Percentiles rank a stretch among this genome's conserved stretches.
Evolutionary conservation across 2,797 vertebrate genomes (phyloP).

Genomic region (Antrozous pallidus): DNA sequence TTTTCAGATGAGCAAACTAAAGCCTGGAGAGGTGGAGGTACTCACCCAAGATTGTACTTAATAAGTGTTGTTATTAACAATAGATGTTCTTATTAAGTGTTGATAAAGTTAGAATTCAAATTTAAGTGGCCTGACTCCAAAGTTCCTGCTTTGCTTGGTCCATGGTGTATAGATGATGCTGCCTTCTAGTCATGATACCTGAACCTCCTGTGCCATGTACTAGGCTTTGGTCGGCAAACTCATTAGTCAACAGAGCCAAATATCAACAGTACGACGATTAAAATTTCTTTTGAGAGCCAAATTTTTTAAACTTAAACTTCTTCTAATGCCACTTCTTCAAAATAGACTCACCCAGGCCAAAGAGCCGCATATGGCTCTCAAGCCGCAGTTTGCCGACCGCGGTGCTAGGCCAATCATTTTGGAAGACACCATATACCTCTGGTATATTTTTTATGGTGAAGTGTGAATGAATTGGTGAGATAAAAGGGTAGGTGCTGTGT

Average conservation of each 20-base stretch:
- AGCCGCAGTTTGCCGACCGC: no score
- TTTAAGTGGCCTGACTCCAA: neutral
- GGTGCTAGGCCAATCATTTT: neutral
- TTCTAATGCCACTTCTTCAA: no score
- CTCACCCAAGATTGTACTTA: neutral
- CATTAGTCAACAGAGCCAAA: no score
- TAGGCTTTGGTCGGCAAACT: no score
- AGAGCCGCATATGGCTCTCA: no score
- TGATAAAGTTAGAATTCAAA: slow-evolving; percentile 17
- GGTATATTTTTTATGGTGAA: neutral
- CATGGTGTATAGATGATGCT: neutral
- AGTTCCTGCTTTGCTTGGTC: neutral
- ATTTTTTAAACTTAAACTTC: no score
- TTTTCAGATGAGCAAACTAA: neutral
- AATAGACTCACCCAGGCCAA: no score
- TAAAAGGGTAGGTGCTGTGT: neutral
- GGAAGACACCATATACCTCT: neutral
- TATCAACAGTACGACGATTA: no score
- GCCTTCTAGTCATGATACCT: neutral
- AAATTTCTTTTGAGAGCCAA: no score
- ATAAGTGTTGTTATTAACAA: neutral
- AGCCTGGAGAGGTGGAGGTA: neutral
- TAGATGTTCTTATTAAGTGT: neutral
- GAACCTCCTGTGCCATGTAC: neutral
- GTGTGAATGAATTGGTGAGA: neutral